Conservation (phyloP, 2,113 vertebrate species). For the Oenanthe melanoleuca region DNA sequence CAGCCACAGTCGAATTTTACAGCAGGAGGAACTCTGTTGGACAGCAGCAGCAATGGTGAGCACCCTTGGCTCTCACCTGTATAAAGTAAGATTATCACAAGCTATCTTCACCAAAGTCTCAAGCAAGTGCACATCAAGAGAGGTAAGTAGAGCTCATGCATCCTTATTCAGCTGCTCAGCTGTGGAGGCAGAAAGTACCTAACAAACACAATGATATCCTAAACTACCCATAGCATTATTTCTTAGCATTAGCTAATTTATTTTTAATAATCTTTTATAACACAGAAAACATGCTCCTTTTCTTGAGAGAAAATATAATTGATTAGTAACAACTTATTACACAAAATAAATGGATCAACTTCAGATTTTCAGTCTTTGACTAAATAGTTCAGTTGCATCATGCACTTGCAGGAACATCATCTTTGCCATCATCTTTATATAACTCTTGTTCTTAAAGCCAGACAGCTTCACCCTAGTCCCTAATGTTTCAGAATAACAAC, state of each 20-base stretch:
- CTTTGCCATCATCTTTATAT: not conserved
- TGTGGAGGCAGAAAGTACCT: not conserved
- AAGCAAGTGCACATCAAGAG: not conserved
- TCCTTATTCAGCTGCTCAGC: not conserved
- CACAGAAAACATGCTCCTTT: not conserved
- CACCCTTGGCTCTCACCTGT: rapidly evolving
- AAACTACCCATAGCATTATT: not conserved
- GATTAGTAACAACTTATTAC: not conserved
- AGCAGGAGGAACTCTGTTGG: not conserved
- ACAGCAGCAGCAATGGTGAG: not conserved
- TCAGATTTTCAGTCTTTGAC: not conserved
- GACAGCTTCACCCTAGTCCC: not conserved
- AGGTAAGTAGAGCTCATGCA: not conserved
- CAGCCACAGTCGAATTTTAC: not conserved
- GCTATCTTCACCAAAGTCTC: not conserved
- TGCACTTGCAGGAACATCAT: not conserved
- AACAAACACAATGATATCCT: not conserved
- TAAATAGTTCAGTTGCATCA: not conserved
- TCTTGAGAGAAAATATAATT: not conserved
- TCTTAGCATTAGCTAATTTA: not conserved
- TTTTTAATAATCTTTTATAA: not conserved
- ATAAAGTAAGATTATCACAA: not conserved
- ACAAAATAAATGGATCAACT: not conserved
- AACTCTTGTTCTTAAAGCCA: not conserved
- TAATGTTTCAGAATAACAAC: not conserved